A percentile compares a stretch with the other conserved stretches of the same genome.
Evolutionary conservation across 2,113 vertebrate species (phyloP).

Genomic region (Megaceryle torquata): DNA sequence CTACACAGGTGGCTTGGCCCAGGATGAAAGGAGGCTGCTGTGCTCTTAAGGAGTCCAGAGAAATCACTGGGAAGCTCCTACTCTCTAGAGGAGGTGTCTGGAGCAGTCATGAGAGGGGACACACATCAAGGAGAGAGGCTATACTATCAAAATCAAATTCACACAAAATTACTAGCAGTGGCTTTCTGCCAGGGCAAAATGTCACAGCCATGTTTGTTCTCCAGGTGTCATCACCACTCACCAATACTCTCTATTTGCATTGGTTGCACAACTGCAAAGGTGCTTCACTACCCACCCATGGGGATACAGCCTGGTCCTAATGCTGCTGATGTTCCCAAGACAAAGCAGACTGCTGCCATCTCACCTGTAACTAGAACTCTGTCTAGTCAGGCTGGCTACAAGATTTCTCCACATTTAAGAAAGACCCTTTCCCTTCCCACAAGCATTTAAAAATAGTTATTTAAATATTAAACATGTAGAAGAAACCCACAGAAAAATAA

Average conservation of each 20-base stretch:
- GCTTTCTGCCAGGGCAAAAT: conserved; percentile 10
- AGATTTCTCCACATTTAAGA: conserved; percentile 33
- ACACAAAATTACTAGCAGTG: background rate
- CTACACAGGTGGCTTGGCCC: background rate
- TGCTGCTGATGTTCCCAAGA: background rate
- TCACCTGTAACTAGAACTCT: conserved; percentile 21
- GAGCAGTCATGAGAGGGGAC: background rate
- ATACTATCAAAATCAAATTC: background rate
- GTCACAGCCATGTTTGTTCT: conserved; percentile 1
- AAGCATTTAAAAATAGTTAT: conserved; percentile 5
- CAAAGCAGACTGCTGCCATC: conserved; percentile 7
- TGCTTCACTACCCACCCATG: background rate
- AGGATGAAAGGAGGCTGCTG: conserved; percentile 1
- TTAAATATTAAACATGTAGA: conserved; percentile 58
- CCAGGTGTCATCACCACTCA: background rate
- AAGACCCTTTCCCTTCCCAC: background rate
- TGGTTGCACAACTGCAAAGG: background rate
- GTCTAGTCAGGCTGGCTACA: conserved; percentile 25
- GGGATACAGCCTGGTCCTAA: conserved; percentile 2
- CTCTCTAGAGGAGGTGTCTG: background rate
- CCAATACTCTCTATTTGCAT: background rate
- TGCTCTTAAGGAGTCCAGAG: background rate
- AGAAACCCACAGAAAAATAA: conserved; percentile 31
- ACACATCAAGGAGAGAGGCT: conserved; percentile 11
- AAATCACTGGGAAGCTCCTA: background rate